phyloP scores from a whole-genome alignment of 2,888 invertebrate genomes.

The Patella caerulea region DNA sequence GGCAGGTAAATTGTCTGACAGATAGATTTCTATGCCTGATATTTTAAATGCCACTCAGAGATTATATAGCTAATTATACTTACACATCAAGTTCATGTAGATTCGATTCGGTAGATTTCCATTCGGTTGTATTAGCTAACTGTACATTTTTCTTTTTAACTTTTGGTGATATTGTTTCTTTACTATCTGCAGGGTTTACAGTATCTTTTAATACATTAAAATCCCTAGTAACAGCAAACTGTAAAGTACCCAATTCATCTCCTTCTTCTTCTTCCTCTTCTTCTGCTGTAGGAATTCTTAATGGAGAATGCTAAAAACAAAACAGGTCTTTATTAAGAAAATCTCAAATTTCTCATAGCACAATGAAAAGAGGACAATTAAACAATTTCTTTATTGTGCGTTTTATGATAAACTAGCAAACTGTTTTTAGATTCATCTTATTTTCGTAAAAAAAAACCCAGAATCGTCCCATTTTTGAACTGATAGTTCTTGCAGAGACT shows the following conservation, averaged over 20 bases:
- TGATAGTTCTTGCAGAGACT: neutral
- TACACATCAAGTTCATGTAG: constrained; percentile 75
- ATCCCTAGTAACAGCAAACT: constrained; percentile 66
- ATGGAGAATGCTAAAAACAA: constrained; percentile 43
- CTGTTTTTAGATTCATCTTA: too few species aligned
- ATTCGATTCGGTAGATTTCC: constrained; percentile 65
- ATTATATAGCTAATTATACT: constrained; percentile 49
- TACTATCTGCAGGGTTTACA: constrained; percentile 38
- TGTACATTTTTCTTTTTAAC: constrained; percentile 47
- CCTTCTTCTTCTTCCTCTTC: constrained; percentile 46
- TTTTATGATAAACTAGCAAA: too few species aligned
- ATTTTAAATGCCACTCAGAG: too few species aligned
- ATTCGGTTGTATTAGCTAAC: constrained; percentile 32
- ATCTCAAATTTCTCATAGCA: too few species aligned
- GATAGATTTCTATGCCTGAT: too few species aligned
- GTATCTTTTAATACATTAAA: constrained; percentile 54
- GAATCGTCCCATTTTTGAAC: neutral
- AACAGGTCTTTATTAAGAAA: neutral
- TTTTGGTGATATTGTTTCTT: constrained; percentile 40
- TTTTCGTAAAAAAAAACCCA: neutral
- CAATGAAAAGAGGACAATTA: too few species aligned
- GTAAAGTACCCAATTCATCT: constrained; percentile 52
- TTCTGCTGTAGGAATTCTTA: constrained; percentile 54
- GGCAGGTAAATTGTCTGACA: too few species aligned
- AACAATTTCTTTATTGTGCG: too few species aligned